Evolutionary conservation across 2,113 vertebrate genomes (phyloP).

Genomic region (Ctenodactylus gundi): DNA sequence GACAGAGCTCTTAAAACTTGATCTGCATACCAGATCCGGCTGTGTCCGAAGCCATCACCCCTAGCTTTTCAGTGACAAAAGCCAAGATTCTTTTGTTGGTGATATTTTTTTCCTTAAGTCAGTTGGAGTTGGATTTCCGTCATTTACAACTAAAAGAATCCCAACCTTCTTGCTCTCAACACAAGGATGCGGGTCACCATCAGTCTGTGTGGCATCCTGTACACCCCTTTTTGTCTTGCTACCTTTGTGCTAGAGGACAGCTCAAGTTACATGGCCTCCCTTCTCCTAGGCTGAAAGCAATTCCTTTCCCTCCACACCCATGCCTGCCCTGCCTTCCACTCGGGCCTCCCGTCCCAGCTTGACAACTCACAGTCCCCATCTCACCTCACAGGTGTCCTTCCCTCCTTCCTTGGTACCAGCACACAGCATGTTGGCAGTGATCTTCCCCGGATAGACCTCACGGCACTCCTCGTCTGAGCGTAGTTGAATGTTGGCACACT

Average conservation of each 20-base stretch:
- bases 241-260: too few species aligned
- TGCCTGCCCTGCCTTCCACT: background rate
- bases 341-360: background rate
- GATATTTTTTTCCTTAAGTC: background rate
- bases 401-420: constrained; percentile 89
- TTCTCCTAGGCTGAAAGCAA: background rate
- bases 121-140: background rate
- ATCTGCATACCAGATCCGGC: background rate
- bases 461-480: constrained; percentile 83
- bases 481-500: constrained; percentile 88
- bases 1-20: background rate
- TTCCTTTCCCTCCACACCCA: background rate
- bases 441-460: constrained; percentile 85
- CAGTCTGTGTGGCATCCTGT: background rate
- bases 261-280: background rate
- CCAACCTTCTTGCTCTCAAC: background rate
- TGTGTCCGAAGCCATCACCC: background rate
- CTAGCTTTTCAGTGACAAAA: background rate
- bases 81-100: background rate
- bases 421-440: constrained; percentile 89
- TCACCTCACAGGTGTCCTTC: constrained; percentile 91
- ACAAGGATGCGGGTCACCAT: background rate
- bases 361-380: background rate
- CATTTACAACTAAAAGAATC: background rate
- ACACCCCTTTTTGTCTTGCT: background rate